A percentile compares a stretch with the other conserved stretches of the same genome.
Conservation (phyloP, 2,888 invertebrate genomes). For the Clunio marinus region DNA sequence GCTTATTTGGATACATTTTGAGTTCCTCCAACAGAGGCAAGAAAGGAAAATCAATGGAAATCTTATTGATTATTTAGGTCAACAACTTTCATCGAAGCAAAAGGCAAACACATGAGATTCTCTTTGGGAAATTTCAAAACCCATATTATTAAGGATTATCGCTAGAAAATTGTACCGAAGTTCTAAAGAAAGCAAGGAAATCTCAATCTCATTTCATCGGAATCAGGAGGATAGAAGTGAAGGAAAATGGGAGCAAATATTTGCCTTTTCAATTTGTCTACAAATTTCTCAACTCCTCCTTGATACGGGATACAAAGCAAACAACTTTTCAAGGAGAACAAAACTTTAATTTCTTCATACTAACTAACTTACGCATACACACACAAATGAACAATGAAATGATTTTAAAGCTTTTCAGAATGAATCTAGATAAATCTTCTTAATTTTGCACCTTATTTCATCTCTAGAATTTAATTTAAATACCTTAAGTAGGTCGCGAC, state of each 20-base stretch:
- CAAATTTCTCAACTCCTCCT: slow-evolving; percentile 15
- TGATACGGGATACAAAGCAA: slow-evolving; percentile 37
- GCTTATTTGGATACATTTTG: background rate
- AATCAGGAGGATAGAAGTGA: background rate
- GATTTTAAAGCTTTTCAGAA: too few species aligned
- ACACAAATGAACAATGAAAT: too few species aligned
- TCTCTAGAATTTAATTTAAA: too few species aligned
- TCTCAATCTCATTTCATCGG: slow-evolving; percentile 6
- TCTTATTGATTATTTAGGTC: background rate
- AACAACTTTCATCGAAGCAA: background rate
- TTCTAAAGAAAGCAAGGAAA: background rate
- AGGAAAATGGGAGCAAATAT: slow-evolving; percentile 37
- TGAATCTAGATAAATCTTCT: too few species aligned
- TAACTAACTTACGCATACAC: too few species aligned
- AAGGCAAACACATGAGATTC: background rate
- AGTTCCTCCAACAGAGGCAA: background rate
- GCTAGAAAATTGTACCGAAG: background rate
- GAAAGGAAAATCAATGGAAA: background rate
- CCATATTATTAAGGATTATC: slow-evolving; percentile 21
- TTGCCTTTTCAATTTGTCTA: slow-evolving; percentile 39
- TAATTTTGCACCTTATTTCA: too few species aligned
- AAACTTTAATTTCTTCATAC: slow-evolving; percentile 18
- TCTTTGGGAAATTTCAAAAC: slow-evolving; percentile 1
- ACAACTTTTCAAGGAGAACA: background rate
- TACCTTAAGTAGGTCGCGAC: slow-evolving; percentile 26